Evolutionary conservation across 2,113 vertebrate genomes (phyloP), one percentile per base, ranked within the genome.

Genomic region (Leuciscus idus): DNA sequence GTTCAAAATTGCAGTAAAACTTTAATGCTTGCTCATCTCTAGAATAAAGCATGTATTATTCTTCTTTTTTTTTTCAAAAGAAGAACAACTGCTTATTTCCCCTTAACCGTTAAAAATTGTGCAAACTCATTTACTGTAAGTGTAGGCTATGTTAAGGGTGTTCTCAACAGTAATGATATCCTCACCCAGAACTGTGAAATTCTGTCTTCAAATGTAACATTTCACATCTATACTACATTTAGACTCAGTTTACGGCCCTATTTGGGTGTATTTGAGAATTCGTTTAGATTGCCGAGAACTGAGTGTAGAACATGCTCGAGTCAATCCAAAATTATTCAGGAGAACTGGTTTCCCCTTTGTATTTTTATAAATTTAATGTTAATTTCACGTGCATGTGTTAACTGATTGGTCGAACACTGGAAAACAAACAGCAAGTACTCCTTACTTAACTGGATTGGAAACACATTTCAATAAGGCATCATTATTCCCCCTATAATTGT

Each of bases 201-300:
- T 93, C 91, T 89, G 84, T 87, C 78, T 62, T 13, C 77, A 85
- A 83, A 36, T 89, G 90, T 86, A 86, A 92, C 88, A 93, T 93
- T 91, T 93, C 85, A 89, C 90, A 8, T 43, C 36, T 23, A 7
- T 2, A 39, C 79, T 68, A 64, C 57, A 50, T 76, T 74, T 83
- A 52, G 33, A 57, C 76, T 78, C 33, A 12, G 46, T 82, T 55
- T 50, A 66, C 79, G 13, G n/a, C 57, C 48, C 9, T 85, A 36
- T 30, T 46, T 50, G 1, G 19, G 57, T 68, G 46, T 78, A 30
- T 50, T 30, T 70, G 75, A 28, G 39, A 57, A 57, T 57, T 30
- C 52, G 39, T 50, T 43, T 81, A 33, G 43, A 68, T 4, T 68
- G 17, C 50, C 15, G 26, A 68, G n/a, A n/a, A 80, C 7, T 43